phyloP scores from a whole-genome alignment of 2,888 invertebrate genomes.

The Altica lythri region DNA sequence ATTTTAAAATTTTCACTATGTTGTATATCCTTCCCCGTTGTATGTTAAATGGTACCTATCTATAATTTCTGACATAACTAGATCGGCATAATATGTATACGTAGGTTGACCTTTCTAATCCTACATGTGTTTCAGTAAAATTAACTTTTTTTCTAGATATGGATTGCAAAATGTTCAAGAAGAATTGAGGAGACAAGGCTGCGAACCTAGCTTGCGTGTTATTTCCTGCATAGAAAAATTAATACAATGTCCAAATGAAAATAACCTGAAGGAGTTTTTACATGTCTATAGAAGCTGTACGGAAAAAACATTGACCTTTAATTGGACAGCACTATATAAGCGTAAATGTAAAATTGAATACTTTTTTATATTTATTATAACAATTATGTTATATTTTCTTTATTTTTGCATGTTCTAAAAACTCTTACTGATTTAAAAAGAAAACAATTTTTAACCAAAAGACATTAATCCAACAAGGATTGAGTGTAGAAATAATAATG shows the following conservation, averaged over 20 bases:
- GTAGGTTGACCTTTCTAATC: neutral
- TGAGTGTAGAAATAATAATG: too few species aligned
- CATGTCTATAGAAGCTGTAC: neutral
- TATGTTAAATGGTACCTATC: too few species aligned
- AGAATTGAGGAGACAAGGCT: neutral
- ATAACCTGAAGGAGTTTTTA: neutral
- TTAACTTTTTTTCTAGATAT: neutral
- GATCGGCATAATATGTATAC: too few species aligned
- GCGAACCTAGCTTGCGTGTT: neutral
- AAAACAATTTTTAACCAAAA: too few species aligned
- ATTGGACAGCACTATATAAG: too few species aligned
- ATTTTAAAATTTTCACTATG: too few species aligned
- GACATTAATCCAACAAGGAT: too few species aligned
- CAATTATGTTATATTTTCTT: neutral
- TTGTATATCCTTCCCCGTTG: too few species aligned
- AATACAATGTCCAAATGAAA: neutral
- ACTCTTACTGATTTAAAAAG: too few species aligned
- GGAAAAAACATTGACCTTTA: neutral
- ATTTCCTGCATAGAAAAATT: conserved; percentile 1
- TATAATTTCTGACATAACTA: too few species aligned
- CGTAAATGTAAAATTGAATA: neutral
- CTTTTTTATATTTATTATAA: neutral
- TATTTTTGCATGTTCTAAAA: too few species aligned
- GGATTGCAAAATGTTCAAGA: neutral
- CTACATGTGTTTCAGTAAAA: neutral